These are phyloP conservation scores for Mirza zaza DNA, from an alignment of 2,113 vertebrate genomes.

Conservation along the genomic window DNA sequence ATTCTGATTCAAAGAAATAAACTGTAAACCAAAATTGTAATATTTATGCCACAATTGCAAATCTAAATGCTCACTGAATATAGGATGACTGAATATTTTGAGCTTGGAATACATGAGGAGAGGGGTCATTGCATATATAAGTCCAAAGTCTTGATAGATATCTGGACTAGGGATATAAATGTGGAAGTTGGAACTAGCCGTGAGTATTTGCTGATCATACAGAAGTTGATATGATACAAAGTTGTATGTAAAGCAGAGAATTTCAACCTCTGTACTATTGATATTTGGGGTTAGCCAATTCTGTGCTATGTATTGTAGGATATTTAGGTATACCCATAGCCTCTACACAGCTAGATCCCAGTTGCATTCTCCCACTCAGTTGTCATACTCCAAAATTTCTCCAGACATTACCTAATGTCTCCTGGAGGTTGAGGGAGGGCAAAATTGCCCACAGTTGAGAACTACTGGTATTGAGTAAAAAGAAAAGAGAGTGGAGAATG, in stretches of 20 bases:
- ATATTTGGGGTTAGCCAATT: too few species aligned
- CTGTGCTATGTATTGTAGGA: background rate
- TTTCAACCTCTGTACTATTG: background rate
- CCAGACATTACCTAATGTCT: background rate
- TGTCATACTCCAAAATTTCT: background rate
- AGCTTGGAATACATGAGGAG: background rate
- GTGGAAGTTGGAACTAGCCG: background rate
- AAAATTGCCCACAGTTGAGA: background rate
- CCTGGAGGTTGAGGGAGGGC: background rate
- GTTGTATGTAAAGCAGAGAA: background rate
- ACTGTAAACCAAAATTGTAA: background rate
- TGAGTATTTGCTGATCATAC: background rate
- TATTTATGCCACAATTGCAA: background rate
- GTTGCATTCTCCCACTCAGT: background rate
- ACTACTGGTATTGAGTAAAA: background rate
- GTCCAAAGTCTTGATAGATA: background rate
- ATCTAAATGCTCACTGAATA: background rate
- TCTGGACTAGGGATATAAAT: background rate
- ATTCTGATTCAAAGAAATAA: background rate
- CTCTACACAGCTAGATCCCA: background rate
- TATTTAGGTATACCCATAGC: background rate
- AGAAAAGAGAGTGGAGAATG: background rate
- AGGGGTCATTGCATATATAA: background rate
- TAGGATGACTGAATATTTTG: background rate
- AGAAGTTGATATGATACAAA: background rate